Base-by-base conservation (phyloP, 2,888 invertebrate species). In the Lamellibrachia satsuma region DNA sequence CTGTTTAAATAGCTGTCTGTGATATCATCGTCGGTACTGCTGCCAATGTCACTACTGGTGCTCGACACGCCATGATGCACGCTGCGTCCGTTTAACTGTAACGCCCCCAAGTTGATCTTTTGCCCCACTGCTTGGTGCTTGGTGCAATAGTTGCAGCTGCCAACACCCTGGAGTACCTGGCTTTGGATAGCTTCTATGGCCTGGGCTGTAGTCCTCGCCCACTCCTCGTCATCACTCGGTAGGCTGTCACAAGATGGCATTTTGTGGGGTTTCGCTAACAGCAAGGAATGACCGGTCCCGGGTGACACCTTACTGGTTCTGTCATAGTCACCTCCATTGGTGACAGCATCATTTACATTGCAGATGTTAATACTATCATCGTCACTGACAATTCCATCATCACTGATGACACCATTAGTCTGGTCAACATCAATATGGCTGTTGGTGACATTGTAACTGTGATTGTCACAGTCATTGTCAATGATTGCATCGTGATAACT, bases 171-270 rank as follows among this genome's bases (percentile, higher is more conserved):
- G 11, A 75, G 22, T 75, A 75, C 75, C 75, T 75, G 75, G n/a
- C n/a, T 75, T 75, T 93, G 92, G 92, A 93, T 92, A 90, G 52
- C 22, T 51, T 52, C 52, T 51, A 93, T 93, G 51, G 92, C 93
- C 52, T 93, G 92, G 39, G 52, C 91, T 55, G 93, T 93, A 8
- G 90, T 91, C 55, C 52, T 91, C 9, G 39, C 91, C 93, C 93
- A 93, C 15, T 93, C 92, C 4, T 92, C 57, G 6, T 57, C 91
- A 92, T 91, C 93, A 75, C 75, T 75, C 11, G 75, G 75, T 1
- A 22, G 75, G n/a, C 75, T 90, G 60, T 92, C 52, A 91, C 92
- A n/a, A 15, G 51, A 52, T 27, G 52, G 11, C 9, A 52, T 27
- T 27, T 90, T 51, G 91, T 91, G 90, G 15, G 90, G 51, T 91